Evolutionary conservation across 2,113 vertebrate genomes (phyloP), one percentile per base, ranked within the genome.

Genomic region (Todiramphus chloris): DNA sequence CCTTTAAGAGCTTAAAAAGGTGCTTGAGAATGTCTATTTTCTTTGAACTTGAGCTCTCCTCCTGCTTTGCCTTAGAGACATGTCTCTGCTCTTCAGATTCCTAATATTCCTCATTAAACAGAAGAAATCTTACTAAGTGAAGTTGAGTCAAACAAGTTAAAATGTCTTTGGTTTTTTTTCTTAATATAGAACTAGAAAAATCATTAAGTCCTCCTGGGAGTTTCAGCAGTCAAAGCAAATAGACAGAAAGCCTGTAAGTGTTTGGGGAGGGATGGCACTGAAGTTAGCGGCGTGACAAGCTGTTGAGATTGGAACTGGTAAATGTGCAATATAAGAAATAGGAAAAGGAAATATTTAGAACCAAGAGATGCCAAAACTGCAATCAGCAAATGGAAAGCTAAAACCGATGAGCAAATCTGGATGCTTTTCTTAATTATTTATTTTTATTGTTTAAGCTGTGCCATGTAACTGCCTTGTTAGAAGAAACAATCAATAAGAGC

Each of bases 351-450:
- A 87, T 95, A 95, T 69, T 95, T 92, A 87, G 95, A 84, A 76
- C 46, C 17, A 2, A 76, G 84, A 27, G 31, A 96, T 96, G 96
- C 96, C 96, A 97, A 92, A 94, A 91, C 5, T 82, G 86, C 83
- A 96, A 95, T 95, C 95, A 96, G 94, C 81, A 96, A 95, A 97
- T 95, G 96, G 89, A 96, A 94, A 46, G 67, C 87, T 85, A 92
- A 93, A 95, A 94, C 81, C 69, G 87, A 95, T 94, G 95, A 97
- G 86, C 37, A 94, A 80, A 85, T 66, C 69, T 94, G 94, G 89
- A 91, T 80, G 80, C 62, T 31, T 93, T 83, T 80, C 78, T 90
- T 64, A 70, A 91, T 95, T 94, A 82, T 93, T 96, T 96, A 94
- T 95, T 96, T 95, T 92, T 46, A 93, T 89, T 91, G 70, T 93